These are phyloP conservation scores for Tetragonula clypearis DNA, from an alignment of 1,140 invertebrate species.

Conservation along the genomic window DNA sequence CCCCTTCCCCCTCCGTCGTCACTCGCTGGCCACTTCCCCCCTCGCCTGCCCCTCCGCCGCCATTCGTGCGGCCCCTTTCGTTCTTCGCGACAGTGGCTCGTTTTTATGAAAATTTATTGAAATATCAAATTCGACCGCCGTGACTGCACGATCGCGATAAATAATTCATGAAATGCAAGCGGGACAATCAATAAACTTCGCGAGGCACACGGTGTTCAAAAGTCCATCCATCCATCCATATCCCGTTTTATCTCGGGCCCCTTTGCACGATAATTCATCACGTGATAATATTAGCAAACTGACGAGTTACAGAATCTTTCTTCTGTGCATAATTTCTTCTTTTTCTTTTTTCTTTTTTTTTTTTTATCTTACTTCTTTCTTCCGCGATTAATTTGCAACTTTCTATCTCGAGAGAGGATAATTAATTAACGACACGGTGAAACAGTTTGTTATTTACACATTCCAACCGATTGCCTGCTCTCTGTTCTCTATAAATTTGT, in stretches of 20 bases:
- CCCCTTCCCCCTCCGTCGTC: background rate
- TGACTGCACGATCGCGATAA: slow-evolving; percentile 28
- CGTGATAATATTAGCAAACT: background rate
- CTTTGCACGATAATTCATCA: background rate
- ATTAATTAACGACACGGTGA: too few relatives aligned
- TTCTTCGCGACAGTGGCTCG: background rate
- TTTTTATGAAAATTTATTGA: slow-evolving; percentile 51
- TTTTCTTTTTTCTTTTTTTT: too few relatives aligned
- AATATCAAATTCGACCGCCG: slow-evolving; percentile 39
- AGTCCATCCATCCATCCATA: background rate
- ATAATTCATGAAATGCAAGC: slow-evolving; percentile 38
- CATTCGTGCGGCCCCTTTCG: too few relatives aligned
- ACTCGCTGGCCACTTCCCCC: background rate
- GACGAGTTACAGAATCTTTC: background rate
- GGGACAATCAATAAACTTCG: slow-evolving; percentile 37
- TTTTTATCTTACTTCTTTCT: too few relatives aligned
- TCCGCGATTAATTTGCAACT: too few relatives aligned
- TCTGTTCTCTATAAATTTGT: too few relatives aligned
- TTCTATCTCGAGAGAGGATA: too few relatives aligned
- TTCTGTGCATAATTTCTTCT: background rate
- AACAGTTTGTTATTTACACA: too few relatives aligned
- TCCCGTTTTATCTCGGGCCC: background rate
- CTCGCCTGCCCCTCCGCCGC: too few relatives aligned
- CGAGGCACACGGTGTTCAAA: background rate
- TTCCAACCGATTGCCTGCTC: too few relatives aligned